Percentiles rank a stretch among this genome's conserved stretches.
Conservation (phyloP, 2,797 vertebrate genomes). For the Chrysocyon brachyurus region DNA sequence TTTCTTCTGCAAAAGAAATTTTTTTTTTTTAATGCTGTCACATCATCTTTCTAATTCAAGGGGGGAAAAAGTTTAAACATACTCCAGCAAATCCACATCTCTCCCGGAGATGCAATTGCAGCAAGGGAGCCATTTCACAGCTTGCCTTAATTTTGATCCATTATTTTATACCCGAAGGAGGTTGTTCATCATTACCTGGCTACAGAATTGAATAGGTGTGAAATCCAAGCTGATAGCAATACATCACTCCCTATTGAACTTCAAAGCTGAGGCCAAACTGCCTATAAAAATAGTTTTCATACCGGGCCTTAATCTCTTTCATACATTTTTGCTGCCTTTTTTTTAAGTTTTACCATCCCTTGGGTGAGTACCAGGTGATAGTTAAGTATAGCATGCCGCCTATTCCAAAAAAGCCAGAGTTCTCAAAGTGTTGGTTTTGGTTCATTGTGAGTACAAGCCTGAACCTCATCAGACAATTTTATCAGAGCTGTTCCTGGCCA, state of each 20-base stretch:
- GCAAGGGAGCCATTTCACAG: constrained; percentile 67
- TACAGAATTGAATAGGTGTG: constrained; percentile 84
- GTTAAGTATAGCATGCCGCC: background rate
- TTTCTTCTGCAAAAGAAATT: background rate
- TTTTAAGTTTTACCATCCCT: constrained; percentile 67
- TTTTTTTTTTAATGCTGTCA: constrained; percentile 40
- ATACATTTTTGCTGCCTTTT: constrained; percentile 66
- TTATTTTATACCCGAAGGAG: constrained; percentile 76
- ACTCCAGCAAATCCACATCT: background rate
- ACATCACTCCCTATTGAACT: constrained; percentile 78
- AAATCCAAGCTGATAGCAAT: constrained; percentile 79
- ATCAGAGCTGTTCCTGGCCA: background rate
- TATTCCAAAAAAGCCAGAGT: background rate
- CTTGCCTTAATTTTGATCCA: constrained; percentile 79
- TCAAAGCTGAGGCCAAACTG: constrained; percentile 82
- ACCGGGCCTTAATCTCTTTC: constrained; percentile 83
- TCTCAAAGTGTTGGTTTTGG: background rate
- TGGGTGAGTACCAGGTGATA: constrained; percentile 46
- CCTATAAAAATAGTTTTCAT: constrained; percentile 85
- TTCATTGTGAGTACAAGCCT: background rate
- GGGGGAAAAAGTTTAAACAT: background rate
- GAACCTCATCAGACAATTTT: background rate
- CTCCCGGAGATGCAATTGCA: constrained; percentile 42
- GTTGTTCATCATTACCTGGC: constrained; percentile 77
- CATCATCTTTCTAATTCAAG: constrained; percentile 42